These are phyloP conservation scores for Acropora yongei DNA, from an alignment of 64 coral and sea anemone genomes.

Conservation along the genomic window DNA sequence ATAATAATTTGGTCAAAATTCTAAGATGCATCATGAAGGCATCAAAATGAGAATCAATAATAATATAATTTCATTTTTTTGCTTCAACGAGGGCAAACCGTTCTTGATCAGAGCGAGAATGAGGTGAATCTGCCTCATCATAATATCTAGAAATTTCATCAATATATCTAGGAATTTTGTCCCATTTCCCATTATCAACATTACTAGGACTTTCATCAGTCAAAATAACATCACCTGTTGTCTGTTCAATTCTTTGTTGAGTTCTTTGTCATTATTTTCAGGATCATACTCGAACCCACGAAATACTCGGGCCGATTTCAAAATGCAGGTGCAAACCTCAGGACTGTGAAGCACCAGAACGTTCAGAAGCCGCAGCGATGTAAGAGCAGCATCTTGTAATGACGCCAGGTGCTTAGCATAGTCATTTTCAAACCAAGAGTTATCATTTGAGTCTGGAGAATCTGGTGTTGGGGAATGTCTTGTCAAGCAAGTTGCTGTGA, in stretches of 20 bases:
- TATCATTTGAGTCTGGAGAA: neutral
- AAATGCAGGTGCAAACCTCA: slow-evolving; percentile 52
- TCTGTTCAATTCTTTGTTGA: neutral
- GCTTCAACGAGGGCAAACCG: too few species aligned
- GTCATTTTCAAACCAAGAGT: slow-evolving; percentile 10
- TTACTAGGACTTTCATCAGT: too few species aligned
- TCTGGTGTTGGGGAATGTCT: slow-evolving; percentile 38
- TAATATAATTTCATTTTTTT: too few species aligned
- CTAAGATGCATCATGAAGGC: too few species aligned
- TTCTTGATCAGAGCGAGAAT: too few species aligned
- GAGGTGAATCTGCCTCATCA: too few species aligned
- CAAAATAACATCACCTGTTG: too few species aligned
- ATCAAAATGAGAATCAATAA: too few species aligned
- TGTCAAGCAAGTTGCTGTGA: slow-evolving; percentile 15
- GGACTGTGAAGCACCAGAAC: slow-evolving; percentile 40
- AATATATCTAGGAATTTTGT: too few species aligned
- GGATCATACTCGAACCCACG: neutral
- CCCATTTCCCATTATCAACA: too few species aligned
- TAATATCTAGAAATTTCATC: too few species aligned
- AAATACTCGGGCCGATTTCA: slow-evolving; percentile 21
- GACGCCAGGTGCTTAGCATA: neutral
- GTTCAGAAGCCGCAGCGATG: slow-evolving; percentile 45
- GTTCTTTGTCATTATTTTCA: slow-evolving; percentile 2
- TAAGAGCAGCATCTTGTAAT: slow-evolving; percentile 5
- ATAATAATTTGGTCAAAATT: too few species aligned